Evolutionary conservation across 2,113 vertebrate species (phyloP).

Genomic region (Lophius piscatorius): DNA sequence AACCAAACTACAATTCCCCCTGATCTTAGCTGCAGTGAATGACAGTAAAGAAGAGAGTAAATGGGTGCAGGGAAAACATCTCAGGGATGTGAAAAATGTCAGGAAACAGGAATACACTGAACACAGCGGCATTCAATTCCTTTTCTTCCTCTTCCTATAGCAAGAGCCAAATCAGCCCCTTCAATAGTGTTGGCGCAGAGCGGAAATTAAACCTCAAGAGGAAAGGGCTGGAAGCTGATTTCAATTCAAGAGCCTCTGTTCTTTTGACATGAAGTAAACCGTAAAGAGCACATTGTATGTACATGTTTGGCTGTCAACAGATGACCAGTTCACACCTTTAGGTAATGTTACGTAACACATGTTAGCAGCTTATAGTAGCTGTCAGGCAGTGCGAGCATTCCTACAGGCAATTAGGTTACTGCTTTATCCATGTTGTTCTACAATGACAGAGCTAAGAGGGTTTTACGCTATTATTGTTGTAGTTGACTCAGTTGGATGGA

Average conservation of each 20-base stretch:
- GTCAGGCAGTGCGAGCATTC: not conserved
- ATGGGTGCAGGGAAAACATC: too few species aligned
- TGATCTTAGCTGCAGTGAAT: conserved; percentile 22
- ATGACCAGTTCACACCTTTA: conserved; percentile 3
- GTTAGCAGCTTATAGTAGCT: not conserved
- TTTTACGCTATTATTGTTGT: not conserved
- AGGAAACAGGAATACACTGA: conserved; percentile 5
- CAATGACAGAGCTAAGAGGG: not conserved
- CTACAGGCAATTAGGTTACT: not conserved
- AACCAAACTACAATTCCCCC: conserved; percentile 5
- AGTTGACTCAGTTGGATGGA: not conserved
- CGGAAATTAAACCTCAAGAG: conserved; percentile 13
- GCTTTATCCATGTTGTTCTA: not conserved
- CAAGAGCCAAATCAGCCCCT: conserved; percentile 5
- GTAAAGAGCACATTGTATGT: not conserved
- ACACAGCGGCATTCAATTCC: conserved; percentile 9
- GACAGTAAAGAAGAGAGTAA: conserved; percentile 1
- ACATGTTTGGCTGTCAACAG: not conserved
- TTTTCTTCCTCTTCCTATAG: not conserved
- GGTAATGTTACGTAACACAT: conserved; percentile 19
- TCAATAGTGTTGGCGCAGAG: conserved; percentile 4
- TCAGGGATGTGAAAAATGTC: conserved; percentile 16
- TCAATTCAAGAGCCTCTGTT: conserved; percentile 13
- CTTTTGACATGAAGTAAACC: conserved; percentile 16
- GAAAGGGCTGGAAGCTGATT: conserved; percentile 1